Evolutionary conservation across 2,113 vertebrate species (phyloP).

Genomic region (Aegithalos caudatus): DNA sequence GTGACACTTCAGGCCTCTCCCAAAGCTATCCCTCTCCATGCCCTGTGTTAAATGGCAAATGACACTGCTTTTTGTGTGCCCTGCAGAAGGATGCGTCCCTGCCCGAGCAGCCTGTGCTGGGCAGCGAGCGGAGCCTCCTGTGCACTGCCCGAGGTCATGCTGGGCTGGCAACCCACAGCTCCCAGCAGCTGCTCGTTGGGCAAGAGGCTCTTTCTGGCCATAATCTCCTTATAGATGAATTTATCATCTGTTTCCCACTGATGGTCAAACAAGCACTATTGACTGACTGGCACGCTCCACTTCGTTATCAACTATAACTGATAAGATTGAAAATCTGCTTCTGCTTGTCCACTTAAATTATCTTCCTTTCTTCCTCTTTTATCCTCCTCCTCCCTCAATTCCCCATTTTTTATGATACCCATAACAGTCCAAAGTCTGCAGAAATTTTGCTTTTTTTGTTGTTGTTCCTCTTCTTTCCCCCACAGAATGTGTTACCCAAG

Average conservation of each 20-base stretch:
- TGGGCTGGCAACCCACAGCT: not conserved
- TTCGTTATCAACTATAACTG: not conserved
- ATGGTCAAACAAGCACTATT: not conserved
- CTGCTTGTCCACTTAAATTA: not conserved
- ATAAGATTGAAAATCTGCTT: not conserved
- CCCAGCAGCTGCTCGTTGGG: not conserved
- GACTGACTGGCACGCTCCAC: not conserved
- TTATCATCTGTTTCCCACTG: not conserved
- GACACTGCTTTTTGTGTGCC: not conserved
- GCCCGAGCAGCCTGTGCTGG: not conserved
- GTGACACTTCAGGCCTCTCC: not conserved
- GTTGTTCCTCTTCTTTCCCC: not conserved
- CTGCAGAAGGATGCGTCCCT: not conserved
- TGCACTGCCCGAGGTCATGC: not conserved
- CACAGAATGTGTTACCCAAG: not conserved
- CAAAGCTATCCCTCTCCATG: not conserved
- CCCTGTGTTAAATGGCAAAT: not conserved
- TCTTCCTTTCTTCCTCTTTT: not conserved
- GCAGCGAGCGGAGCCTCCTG: not conserved
- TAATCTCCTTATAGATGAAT: not conserved
- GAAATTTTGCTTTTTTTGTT: not conserved
- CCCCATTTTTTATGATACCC: not conserved
- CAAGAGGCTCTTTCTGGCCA: not conserved
- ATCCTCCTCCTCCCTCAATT: not conserved
- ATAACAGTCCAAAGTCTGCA: not conserved